Base-by-base conservation (phyloP, 1,140 invertebrate species). In the Liolophura sinensis region DNA sequence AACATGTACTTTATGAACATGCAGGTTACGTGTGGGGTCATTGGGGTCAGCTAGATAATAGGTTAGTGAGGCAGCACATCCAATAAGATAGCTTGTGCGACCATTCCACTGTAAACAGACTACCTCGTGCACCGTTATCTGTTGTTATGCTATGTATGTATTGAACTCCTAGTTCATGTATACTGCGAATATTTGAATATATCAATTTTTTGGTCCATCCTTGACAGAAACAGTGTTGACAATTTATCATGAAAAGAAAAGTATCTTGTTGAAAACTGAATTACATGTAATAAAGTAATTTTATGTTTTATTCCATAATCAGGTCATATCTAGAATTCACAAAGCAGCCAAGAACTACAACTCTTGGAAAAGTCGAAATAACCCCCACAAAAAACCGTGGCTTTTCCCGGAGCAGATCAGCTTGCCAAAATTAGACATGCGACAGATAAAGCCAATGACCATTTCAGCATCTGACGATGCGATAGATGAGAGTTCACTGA, bases 331-430 rank as follows among this genome's bases (percentile, higher is more conserved):
- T 78, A 89, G 92, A 75, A 85, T 96, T 58, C 90, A 93, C 65
- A 92, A 93, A 79, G 93, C 93, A 14, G 90, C 91, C 22, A 78
- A 91, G 20, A 89, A 89, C 27, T 94, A 95, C 82, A 85, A 88
- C 14, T 85, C 85, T 22, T 96, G 94, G 94, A 96, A 96, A 84
- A 80, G 84, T 62, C 88, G 89, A 51, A 88, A 92, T 76, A 89
- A 90, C 73, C 92, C 93, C 7, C 86, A 89, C 76, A 88, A 87
- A 68, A 95, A 94, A 82, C 93, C 93, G 1, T 95, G 93, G 93
- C 87, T 92, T 63, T 91, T 89, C 82, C 93, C 93, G 0, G 93
- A 95, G 78, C 92, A 95, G 83, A 92, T 91, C 65, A 82, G 73
- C 62, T 64, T 81, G 16, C 77, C 79, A 3, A 64, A 72, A 11